Percentiles rank a stretch among this genome's conserved stretches.
Evolutionary conservation across 2,113 vertebrate genomes (phyloP).

Genomic region (Grus americana): DNA sequence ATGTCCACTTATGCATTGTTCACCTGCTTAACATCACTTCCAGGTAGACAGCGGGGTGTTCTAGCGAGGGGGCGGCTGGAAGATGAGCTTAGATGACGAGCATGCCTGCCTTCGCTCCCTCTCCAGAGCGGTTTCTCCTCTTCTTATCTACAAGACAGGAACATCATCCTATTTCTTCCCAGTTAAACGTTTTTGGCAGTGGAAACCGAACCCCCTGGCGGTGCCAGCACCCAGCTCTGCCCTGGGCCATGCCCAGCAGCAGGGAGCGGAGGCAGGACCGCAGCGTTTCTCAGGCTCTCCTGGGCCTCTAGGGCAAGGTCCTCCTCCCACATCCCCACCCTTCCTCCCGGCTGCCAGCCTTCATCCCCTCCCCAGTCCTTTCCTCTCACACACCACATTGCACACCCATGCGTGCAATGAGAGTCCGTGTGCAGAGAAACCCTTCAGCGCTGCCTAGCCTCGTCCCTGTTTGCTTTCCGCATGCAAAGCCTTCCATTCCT

Average conservation of each 20-base stretch:
- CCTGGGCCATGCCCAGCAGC: neutral
- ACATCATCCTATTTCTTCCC: neutral
- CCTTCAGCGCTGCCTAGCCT: neutral
- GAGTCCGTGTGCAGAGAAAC: neutral
- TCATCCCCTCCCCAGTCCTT: neutral
- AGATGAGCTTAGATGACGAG: neutral
- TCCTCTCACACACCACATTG: fast-evolving
- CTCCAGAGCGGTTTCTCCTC: neutral
- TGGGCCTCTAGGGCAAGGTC: neutral
- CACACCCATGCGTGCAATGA: no score
- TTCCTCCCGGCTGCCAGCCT: neutral
- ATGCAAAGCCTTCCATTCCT: neutral
- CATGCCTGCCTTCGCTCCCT: fast-evolving
- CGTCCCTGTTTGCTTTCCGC: neutral
- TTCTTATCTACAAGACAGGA: neutral
- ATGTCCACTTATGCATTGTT: fast-evolving
- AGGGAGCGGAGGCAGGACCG: fast-evolving
- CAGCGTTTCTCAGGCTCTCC: neutral
- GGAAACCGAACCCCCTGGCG: fast-evolving
- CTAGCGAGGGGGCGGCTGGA: neutral
- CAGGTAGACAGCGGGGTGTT: neutral
- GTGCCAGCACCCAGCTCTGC: neutral
- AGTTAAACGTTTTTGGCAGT: fast-evolving
- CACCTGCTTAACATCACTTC: no score
- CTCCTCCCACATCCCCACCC: neutral